Evolutionary conservation across 1,140 invertebrate species (phyloP), one percentile per base, ranked within the genome.

Genomic region (Bombus sylvicola): DNA sequence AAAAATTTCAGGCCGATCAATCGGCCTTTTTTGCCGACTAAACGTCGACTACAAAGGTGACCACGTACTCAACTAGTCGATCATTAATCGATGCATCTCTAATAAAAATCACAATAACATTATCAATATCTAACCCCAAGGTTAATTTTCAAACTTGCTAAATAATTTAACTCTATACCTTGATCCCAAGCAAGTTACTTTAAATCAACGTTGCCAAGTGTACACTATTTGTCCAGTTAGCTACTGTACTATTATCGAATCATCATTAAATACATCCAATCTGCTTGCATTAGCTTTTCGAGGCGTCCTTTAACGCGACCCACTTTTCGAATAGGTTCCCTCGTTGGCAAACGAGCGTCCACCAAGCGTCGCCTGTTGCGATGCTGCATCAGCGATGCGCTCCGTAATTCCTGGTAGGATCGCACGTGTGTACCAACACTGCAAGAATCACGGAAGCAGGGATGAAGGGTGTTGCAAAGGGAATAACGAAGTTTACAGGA

Each of bases 401-500:
- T 10, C 39, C 39, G 41, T 71, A 79, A 71, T 84, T 78, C 72
- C 13, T 34, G 37, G 25, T 34, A 71, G 6, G 31, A 13, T 57
- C 53, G 12, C 37, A 39, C 43, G 37, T 43, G n/a, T 68, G 47
- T 37, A 75, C 31, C 31, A 10, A 57, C 47, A 53, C 18, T 53
- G 8, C 28, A 34, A n/a, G 74, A 28, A 25, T 41, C 37, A 62
- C 57, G 13, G n/a, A 25, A 1, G 9, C 8, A 6, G 18, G 1
- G 31, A 3, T 3, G 13, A 5, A n/a, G 59, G 31, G 1, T 25
- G 68, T 72, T 41, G 74, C 74, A 84, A 84, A 84, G 82, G 75
- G 66, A 84, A 84, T 85, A 85, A 85, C 83, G 69, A 85, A 85
- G 83, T 85, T 85, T 85, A 31, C 41, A n/a, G 57, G 83, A 81